phyloP scores from a whole-genome alignment of 1,140 invertebrate genomes.

The Zaprionus taronus region DNA sequence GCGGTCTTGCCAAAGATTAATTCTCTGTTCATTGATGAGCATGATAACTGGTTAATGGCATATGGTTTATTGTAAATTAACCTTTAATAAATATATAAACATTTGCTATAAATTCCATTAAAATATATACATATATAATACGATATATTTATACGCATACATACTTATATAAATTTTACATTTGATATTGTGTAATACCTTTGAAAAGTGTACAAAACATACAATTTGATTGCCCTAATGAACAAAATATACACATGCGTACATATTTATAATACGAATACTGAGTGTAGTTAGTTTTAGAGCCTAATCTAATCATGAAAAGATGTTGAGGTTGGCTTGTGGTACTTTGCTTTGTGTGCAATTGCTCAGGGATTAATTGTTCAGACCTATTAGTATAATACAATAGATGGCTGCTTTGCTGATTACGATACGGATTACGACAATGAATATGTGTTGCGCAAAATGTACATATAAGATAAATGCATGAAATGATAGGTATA shows the following conservation, averaged over 20 bases:
- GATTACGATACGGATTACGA: slow-evolving; percentile 24
- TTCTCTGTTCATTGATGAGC: slow-evolving; percentile 22
- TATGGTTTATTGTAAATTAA: not conserved
- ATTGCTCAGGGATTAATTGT: slow-evolving; percentile 50
- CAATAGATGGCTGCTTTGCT: slow-evolving; percentile 20
- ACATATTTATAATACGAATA: slow-evolving; percentile 28
- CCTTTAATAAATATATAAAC: not conserved
- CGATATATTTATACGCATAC: slow-evolving; percentile 32
- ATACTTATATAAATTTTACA: slow-evolving; percentile 20
- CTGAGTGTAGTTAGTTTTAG: slow-evolving; percentile 25
- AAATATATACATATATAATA: slow-evolving; percentile 6
- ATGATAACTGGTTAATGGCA: slow-evolving; percentile 24
- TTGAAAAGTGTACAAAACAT: slow-evolving; percentile 36
- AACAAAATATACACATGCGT: slow-evolving; percentile 34
- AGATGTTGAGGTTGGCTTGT: slow-evolving; percentile 32
- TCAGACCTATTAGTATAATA: slow-evolving; percentile 16
- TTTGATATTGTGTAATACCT: slow-evolving; percentile 13
- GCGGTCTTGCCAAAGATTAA: slow-evolving; percentile 75
- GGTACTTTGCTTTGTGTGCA: slow-evolving; percentile 31
- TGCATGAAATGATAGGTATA: slow-evolving; percentile 26
- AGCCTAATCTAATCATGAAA: slow-evolving; percentile 30
- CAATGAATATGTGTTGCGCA: slow-evolving; percentile 40
- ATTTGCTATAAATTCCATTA: slow-evolving; percentile 19
- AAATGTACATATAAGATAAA: slow-evolving; percentile 30
- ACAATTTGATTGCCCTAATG: slow-evolving; percentile 39